Conservation (phyloP, 2,113 vertebrate species). For the Ia io region DNA sequence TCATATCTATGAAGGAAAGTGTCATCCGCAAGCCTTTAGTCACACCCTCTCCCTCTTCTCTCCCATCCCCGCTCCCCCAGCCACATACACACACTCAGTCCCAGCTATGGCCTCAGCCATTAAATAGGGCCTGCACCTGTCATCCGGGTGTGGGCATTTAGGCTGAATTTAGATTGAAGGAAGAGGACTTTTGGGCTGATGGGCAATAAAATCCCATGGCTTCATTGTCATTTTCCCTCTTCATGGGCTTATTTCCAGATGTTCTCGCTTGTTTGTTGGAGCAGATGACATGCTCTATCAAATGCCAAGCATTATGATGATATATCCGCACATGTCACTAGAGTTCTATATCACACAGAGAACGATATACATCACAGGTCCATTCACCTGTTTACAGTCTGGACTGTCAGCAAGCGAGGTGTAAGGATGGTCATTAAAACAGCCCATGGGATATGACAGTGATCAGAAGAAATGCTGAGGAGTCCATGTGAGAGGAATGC, state of each 20-base stretch:
- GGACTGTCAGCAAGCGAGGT: rapidly evolving
- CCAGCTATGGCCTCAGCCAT: no score
- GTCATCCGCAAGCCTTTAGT: rapidly evolving
- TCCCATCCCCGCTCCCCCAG: no score
- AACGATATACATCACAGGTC: background rate
- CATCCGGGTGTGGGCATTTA: no score
- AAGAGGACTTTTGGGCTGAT: background rate
- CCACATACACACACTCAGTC: no score
- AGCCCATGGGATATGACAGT: no score
- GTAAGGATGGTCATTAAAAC: rapidly evolving
- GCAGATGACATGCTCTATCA: background rate
- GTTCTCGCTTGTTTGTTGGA: background rate
- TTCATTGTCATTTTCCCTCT: background rate
- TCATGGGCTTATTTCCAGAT: background rate
- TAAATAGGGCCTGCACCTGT: no score
- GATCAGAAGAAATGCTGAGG: background rate
- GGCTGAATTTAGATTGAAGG: background rate
- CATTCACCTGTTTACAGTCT: background rate
- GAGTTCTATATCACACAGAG: background rate
- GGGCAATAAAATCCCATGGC: background rate
- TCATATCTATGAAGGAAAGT: background rate
- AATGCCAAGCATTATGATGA: no score
- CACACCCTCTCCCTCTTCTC: background rate
- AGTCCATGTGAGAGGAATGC: background rate
- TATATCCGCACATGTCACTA: background rate